Evolutionary conservation across 2,888 invertebrate genomes (phyloP), one percentile per base, ranked within the genome.

Genomic region (Stictocephala bisonia): DNA sequence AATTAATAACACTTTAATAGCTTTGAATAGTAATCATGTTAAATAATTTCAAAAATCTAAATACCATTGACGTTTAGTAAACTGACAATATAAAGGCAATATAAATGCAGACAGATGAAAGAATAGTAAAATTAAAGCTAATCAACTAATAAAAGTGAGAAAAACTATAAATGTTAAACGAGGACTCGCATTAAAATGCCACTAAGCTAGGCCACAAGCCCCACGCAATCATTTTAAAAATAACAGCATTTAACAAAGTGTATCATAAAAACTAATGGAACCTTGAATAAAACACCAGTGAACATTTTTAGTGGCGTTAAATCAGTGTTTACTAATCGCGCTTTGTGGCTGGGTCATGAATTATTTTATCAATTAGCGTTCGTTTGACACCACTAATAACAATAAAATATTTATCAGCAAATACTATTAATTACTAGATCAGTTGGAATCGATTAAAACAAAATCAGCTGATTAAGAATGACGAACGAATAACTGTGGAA

Each of bases 91-190:
- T n/a, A n/a, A n/a, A n/a, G n/a, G n/a, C n/a, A n/a, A n/a, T n/a
- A n/a, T n/a, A n/a, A 35, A 9, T 35, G 35, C 35, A 7, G 26
- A 56, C 29, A 27, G 40, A 60, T 7, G 24, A 64, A 64, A 58
- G 64, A 22, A 22, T 51, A 18, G 40, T 27, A 22, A 44, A 44
- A 44, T 26, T 44, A 44, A 64, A 64, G 27, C 26, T 18, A 64
- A 44, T 64, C 40, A 64, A 35, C 2, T 26, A 2, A n/a, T 44
- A 44, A 44, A 44, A 15, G 60, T n/a, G 60, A 22, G 18, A 60
- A 64, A 64, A 64, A 64, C 64, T 26, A 26, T 64, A 64, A 41
- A 64, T 44, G 22, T 44, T 64, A 26, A 44, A 64, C 64, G 41
- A 64, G n/a, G n/a, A 64, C 15, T 26, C 44, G 6, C 64, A 64